A percentile compares a stretch with the other conserved stretches of the same genome.
These are phyloP conservation scores for Ips typographus DNA, from an alignment of 1,140 invertebrate genomes.

Conservation along the genomic window DNA sequence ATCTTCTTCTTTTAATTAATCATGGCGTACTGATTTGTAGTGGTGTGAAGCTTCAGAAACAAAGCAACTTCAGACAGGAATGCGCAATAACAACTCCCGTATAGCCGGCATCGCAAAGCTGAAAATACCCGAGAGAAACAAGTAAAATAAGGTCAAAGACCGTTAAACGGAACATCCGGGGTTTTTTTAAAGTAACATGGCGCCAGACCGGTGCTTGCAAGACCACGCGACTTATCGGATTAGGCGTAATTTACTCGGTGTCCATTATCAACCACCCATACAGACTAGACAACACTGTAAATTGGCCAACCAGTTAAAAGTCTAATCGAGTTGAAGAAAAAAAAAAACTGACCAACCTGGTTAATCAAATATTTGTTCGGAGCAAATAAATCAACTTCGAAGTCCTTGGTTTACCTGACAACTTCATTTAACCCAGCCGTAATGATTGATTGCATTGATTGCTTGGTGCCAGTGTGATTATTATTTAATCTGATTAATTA, in stretches of 20 bases:
- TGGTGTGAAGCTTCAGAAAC: too few species aligned
- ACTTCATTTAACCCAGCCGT: background rate
- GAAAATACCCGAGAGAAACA: slow-evolving; percentile 22
- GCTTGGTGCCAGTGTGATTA: background rate
- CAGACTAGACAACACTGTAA: too few species aligned
- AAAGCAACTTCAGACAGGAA: too few species aligned
- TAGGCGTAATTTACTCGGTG: background rate
- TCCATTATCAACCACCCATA: background rate
- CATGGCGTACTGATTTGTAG: too few species aligned
- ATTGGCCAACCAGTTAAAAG: too few species aligned
- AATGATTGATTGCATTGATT: background rate
- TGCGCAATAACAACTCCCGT: too few species aligned
- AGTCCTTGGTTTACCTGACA: background rate
- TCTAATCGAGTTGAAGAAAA: too few species aligned
- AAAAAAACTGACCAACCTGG: background rate
- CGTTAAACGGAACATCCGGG: slow-evolving; percentile 18
- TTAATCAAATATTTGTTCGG: background rate
- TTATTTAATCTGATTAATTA: slow-evolving; percentile 3
- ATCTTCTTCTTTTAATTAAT: too few species aligned
- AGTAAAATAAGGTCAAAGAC: slow-evolving; percentile 22
- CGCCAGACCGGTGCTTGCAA: slow-evolving; percentile 13
- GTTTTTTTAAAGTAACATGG: slow-evolving; percentile 18
- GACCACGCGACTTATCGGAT: background rate
- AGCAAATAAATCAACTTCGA: background rate
- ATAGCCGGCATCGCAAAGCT: background rate